A percentile compares a stretch with the other conserved stretches of the same genome.
phyloP scores from a whole-genome alignment of 2,888 invertebrate genomes.

The Dynastes grantii region DNA sequence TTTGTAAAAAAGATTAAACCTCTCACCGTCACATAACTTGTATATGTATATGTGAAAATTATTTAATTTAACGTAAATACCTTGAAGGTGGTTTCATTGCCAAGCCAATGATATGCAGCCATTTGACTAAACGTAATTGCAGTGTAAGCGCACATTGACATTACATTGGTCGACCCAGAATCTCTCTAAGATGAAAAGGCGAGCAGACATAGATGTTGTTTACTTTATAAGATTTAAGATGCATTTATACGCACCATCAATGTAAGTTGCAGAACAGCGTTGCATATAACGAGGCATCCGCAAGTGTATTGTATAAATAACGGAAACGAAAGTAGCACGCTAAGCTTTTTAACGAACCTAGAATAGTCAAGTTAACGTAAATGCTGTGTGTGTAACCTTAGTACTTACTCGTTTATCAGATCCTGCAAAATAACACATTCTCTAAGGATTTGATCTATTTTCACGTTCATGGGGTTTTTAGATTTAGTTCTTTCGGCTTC shows the following conservation, averaged over 20 bases:
- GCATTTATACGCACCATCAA: slow-evolving; percentile 4
- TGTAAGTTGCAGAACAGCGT: slow-evolving; percentile 7
- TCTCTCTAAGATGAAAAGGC: background rate
- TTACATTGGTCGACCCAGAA: background rate
- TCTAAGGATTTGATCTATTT: no score
- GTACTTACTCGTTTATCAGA: slow-evolving; percentile 36
- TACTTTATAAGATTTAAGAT: background rate
- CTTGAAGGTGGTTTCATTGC: slow-evolving; percentile 54
- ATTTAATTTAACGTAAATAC: slow-evolving; percentile 26
- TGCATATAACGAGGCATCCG: slow-evolving; percentile 6
- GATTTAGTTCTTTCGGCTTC: background rate
- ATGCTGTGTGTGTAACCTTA: background rate
- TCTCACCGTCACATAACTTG: no score
- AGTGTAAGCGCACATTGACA: background rate
- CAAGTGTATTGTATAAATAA: slow-evolving; percentile 11
- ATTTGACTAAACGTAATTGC: slow-evolving; percentile 49
- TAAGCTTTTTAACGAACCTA: slow-evolving; percentile 2
- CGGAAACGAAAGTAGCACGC: background rate
- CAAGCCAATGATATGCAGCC: slow-evolving; percentile 54
- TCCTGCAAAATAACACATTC: slow-evolving; percentile 38
- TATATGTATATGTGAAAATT: no score
- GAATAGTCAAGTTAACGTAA: background rate
- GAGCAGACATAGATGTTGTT: background rate
- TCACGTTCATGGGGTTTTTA: no score
- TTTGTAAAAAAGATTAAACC: no score